phyloP scores from a whole-genome alignment of 2,888 invertebrate genomes.

The Idaea dimidiata region DNA sequence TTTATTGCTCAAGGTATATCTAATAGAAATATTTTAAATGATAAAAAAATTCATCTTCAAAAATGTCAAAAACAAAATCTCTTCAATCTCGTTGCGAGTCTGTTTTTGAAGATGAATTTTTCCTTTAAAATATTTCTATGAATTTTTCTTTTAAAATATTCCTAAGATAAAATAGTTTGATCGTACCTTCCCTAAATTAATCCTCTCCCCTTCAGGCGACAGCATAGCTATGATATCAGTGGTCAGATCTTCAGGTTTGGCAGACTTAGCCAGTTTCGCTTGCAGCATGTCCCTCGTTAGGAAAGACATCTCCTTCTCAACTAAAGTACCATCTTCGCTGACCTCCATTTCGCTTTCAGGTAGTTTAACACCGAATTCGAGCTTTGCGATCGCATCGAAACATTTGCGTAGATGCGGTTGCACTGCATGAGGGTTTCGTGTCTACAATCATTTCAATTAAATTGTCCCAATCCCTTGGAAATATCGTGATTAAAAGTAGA shows the following conservation, averaged over 20 bases:
- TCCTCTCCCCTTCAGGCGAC: slow-evolving; percentile 93
- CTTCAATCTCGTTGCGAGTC: too few species aligned
- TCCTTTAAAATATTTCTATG: too few species aligned
- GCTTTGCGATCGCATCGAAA: slow-evolving; percentile 89
- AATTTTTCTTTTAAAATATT: too few species aligned
- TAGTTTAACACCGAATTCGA: slow-evolving; percentile 86
- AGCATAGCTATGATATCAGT: slow-evolving; percentile 94
- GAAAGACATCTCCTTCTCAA: slow-evolving; percentile 71
- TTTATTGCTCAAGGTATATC: too few species aligned
- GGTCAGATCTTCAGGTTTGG: slow-evolving; percentile 79
- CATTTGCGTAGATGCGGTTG: slow-evolving; percentile 95
- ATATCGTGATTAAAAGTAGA: too few species aligned
- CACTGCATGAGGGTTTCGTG: slow-evolving; percentile 92
- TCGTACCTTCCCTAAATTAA: slow-evolving; percentile 85
- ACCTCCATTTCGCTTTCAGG: slow-evolving; percentile 77
- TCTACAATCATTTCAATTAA: slow-evolving; percentile 60
- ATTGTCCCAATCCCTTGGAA: slow-evolving; percentile 4
- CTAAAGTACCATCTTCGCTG: slow-evolving; percentile 71
- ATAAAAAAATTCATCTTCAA: too few species aligned
- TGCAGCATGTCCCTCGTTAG: slow-evolving; percentile 63
- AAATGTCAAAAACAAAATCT: too few species aligned
- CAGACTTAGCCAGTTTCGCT: slow-evolving; percentile 62
- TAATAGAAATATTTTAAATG: too few species aligned
- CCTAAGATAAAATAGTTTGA: too few species aligned
- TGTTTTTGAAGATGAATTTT: too few species aligned